A percentile compares a stretch with the other conserved stretches of the same genome.
These are phyloP conservation scores for Paratilapia polleni DNA, from an alignment of 2,113 vertebrate genomes.

Conservation along the genomic window DNA sequence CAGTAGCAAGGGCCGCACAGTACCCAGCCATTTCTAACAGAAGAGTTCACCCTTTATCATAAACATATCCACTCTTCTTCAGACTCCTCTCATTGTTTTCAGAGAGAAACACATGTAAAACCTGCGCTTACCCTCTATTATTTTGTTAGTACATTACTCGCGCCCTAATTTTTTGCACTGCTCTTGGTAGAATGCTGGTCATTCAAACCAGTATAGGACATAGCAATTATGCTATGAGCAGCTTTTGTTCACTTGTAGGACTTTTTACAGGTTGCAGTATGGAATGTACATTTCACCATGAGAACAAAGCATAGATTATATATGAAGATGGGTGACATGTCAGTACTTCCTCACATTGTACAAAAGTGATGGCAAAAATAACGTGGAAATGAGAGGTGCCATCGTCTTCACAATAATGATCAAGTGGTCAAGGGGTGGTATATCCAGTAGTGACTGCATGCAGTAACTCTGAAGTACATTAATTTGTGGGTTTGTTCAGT, in stretches of 20 bases:
- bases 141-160: too few species aligned
- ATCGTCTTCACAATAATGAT: not conserved
- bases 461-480: not conserved
- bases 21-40: too few species aligned
- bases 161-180: too few species aligned
- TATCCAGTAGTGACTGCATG: not conserved
- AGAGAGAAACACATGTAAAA: too few species aligned
- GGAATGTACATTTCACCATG: not conserved
- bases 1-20: too few species aligned
- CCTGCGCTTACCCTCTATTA: too few species aligned
- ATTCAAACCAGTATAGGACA: not conserved
- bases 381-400: not conserved
- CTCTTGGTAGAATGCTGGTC: too few species aligned
- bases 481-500: not conserved
- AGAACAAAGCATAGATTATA: not conserved
- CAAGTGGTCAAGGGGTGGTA: not conserved
- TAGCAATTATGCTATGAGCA: not conserved
- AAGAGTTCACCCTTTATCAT: too few species aligned
- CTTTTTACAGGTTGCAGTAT: not conserved
- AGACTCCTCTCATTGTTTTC: too few species aligned
- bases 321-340: not conserved
- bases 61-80: too few species aligned
- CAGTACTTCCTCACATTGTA: not conserved
- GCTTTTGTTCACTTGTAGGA: accelerated
- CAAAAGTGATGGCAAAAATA: not conserved